Base-by-base conservation (phyloP, 1,140 invertebrate species). In the Drosophila pallidifrons region DNA sequence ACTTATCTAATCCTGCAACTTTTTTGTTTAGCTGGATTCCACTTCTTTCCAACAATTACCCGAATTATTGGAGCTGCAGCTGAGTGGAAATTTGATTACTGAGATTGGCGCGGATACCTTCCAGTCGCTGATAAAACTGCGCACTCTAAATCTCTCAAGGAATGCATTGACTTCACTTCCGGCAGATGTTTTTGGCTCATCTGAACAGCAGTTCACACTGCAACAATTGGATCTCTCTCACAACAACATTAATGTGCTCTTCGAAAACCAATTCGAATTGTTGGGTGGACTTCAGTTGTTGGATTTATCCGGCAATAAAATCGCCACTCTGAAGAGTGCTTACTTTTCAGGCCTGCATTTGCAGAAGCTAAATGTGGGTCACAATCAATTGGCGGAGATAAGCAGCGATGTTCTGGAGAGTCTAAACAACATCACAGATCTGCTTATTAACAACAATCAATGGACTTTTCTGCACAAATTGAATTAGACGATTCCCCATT, bases 361-460 rank as follows among this genome's bases (percentile, higher is more conserved):
- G 20, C 20, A 25, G 20, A 25, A 25, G 20, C 20, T 25, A 0
- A 25, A 92, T 61, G 28, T 92, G 38, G 90, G 81, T 0, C 67
- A 92, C 41, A 92, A 92, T 65, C 35, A 55, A 5, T 15, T 92
- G 11, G 71, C 80, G 2, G 80, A 88, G 47, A 83, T 92, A 6
- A 28, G 47, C 0, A 3, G 61, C 1, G 74, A 82, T 30, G 60
- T 92, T 0, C 54, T 92, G 8, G 70, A 81, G 1, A 77, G 66
- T n/a, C 32, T 79, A 4, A 78, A 60, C 30, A 67, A 57, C 25
- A 55, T 92, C 0, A 20, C 38, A 0, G 91, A 92, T 30, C 55
- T 92, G 20, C 67, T 92, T 3, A 65, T 92, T 8, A 91, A 92
- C 41, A 87, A 92, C 61, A 92, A 92, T 35, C 82, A 79, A 35